phyloP scores from a whole-genome alignment of 2,797 vertebrate genomes.

The Heteromormyrus szaboi region DNA sequence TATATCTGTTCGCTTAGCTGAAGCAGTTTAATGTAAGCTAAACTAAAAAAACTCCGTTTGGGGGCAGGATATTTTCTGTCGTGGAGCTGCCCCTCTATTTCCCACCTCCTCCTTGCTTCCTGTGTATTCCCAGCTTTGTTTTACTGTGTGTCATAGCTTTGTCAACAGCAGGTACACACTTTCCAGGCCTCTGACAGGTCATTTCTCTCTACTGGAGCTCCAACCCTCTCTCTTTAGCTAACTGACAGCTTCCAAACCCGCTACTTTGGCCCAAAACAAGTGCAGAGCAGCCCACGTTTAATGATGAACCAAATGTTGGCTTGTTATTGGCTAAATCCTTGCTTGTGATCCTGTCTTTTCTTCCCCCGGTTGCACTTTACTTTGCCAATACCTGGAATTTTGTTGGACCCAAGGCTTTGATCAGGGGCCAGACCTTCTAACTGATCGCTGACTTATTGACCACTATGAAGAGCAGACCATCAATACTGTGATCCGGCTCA shows the following conservation, averaged over 20 bases:
- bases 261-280: not conserved
- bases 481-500: not conserved
- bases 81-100: not conserved
- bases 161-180: not conserved
- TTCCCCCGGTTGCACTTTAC: not conserved
- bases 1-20: not conserved
- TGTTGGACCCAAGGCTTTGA: not conserved
- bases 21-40: not conserved
- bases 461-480: not conserved
- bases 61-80: not conserved
- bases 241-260: not conserved
- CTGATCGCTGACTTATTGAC: not conserved
- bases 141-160: constrained; percentile 1
- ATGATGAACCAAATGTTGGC: not conserved
- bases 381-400: not conserved
- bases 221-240: not conserved
- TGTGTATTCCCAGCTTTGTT: not conserved
- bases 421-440: not conserved
- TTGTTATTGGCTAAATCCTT: not conserved
- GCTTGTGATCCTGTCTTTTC: not conserved
- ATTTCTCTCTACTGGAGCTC: not conserved
- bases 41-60: not conserved
- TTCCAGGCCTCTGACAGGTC: constrained; percentile 10
- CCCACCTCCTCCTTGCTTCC: not conserved
- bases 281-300: not conserved